A percentile compares a stretch with the other conserved stretches of the same genome.
phyloP scores from a whole-genome alignment of 2,888 invertebrate species.

The Leucoma salicis region DNA sequence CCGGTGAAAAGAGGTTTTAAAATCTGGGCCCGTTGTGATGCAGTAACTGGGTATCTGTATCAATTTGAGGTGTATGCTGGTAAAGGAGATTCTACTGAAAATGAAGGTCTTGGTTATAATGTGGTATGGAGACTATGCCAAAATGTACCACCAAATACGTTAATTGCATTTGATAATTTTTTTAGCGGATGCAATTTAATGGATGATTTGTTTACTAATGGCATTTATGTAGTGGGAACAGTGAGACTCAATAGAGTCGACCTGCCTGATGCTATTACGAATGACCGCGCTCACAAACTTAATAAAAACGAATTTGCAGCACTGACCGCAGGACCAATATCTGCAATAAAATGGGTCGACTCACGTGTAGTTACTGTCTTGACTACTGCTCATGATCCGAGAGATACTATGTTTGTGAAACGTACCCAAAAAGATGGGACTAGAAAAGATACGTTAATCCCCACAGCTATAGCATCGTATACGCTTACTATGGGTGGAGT shows the following conservation, averaged over 20 bases:
- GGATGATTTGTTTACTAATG: constrained; percentile 11
- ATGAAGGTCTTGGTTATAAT: constrained; percentile 17
- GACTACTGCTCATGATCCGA: constrained; percentile 32
- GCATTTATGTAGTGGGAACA: constrained; percentile 10
- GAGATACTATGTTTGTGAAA: constrained; percentile 12
- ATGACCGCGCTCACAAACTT: constrained; percentile 17
- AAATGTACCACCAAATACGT: constrained; percentile 9
- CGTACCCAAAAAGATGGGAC: constrained; percentile 26
- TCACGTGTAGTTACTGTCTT: constrained; percentile 23
- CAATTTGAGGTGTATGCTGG: constrained; percentile 16
- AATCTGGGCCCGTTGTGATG: constrained; percentile 13
- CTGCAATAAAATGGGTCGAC: constrained; percentile 36
- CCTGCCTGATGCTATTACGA: constrained; percentile 14
- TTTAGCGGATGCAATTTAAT: constrained; percentile 9
- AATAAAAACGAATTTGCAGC: constrained; percentile 36
- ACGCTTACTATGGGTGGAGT: constrained; percentile 25
- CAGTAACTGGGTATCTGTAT: constrained; percentile 13
- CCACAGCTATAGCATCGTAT: constrained; percentile 21
- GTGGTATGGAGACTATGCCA: constrained; percentile 13
- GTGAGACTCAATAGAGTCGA: constrained; percentile 12
- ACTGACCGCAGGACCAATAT: constrained; percentile 32
- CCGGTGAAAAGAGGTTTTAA: constrained; percentile 14
- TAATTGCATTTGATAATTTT: constrained; percentile 14
- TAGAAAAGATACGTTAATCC: constrained; percentile 17
- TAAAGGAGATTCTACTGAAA: constrained; percentile 14